Conservation (phyloP, 2,888 invertebrate genomes). For the Thereva nobilitata region DNA sequence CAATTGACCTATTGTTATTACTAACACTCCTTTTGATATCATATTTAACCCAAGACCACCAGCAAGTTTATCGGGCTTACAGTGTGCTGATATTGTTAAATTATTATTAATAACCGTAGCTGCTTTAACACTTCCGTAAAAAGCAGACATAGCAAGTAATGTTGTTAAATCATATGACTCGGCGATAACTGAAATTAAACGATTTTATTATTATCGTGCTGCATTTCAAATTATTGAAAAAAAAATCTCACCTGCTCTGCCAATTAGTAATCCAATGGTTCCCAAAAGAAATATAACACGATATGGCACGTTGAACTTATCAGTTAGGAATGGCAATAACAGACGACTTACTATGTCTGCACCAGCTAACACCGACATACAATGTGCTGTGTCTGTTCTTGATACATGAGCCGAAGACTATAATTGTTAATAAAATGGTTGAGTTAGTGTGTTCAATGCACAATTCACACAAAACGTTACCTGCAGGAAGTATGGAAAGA, state of each 20-base stretch:
- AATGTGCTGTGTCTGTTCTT: slow-evolving; percentile 64
- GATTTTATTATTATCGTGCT: too few species aligned
- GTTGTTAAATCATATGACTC: slow-evolving; percentile 62
- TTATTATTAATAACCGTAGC: slow-evolving; percentile 75
- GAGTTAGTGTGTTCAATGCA: neutral
- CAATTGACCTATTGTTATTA: slow-evolving; percentile 67
- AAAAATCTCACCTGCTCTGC: slow-evolving; percentile 37
- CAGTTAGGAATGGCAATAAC: slow-evolving; percentile 66
- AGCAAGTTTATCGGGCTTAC: slow-evolving; percentile 64
- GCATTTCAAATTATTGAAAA: slow-evolving; percentile 47
- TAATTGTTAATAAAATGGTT: slow-evolving; percentile 26
- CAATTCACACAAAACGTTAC: slow-evolving; percentile 48
- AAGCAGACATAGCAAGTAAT: slow-evolving; percentile 62
- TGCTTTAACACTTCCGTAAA: slow-evolving; percentile 73
- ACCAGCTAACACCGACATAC: slow-evolving; percentile 72
- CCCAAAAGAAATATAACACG: slow-evolving; percentile 68
- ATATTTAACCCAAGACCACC: slow-evolving; percentile 74
- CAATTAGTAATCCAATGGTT: slow-evolving; percentile 63
- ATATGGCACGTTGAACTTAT: slow-evolving; percentile 65
- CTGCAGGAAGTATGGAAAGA: slow-evolving; percentile 71
- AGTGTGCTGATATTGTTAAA: slow-evolving; percentile 69
- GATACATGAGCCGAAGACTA: slow-evolving; percentile 54
- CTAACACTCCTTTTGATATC: slow-evolving; percentile 71
- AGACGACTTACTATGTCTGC: slow-evolving; percentile 71
- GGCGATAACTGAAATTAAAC: slow-evolving; percentile 61